Evolutionary conservation across 1,140 invertebrate species (phyloP).

Genomic region (Geopemphigus sp.): DNA sequence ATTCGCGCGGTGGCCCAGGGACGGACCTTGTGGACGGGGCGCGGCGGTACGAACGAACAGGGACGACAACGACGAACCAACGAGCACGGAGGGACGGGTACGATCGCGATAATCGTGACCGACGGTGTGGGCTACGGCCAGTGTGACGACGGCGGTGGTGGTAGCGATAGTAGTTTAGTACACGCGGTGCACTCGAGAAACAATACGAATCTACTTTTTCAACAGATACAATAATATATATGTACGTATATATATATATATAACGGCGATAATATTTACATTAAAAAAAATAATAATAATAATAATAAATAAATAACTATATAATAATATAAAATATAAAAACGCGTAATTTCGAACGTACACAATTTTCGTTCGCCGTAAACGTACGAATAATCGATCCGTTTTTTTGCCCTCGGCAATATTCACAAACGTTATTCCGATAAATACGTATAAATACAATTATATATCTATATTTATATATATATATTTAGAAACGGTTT

Average conservation of each 20-base stretch:
- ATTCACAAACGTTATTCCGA: slow-evolving; percentile 7
- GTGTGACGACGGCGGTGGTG: too few relatives aligned
- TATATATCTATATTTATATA: not conserved
- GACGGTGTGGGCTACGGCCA: too few relatives aligned
- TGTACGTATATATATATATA: too few relatives aligned
- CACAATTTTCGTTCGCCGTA: slow-evolving; percentile 32
- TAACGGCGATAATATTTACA: slow-evolving; percentile 47
- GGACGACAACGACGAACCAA: slow-evolving; percentile 9
- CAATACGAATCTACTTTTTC: slow-evolving; percentile 48
- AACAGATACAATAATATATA: slow-evolving; percentile 24
- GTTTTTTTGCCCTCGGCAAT: slow-evolving; percentile 13
- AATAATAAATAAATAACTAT: slow-evolving; percentile 50
- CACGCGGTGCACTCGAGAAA: slow-evolving; percentile 27
- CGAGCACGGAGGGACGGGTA: too few relatives aligned
- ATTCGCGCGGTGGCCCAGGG: not conserved
- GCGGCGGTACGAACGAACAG: not conserved
- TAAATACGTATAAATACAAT: not conserved
- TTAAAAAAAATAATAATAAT: slow-evolving; percentile 9
- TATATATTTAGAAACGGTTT: too few relatives aligned
- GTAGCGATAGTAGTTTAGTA: too few relatives aligned
- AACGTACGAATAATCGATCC: not conserved
- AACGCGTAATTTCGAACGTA: slow-evolving; percentile 45
- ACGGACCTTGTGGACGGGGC: not conserved
- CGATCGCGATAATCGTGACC: too few relatives aligned
- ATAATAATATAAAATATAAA: slow-evolving; percentile 50